phyloP scores from a whole-genome alignment of 1,140 invertebrate species.

The Lepidurus packardi region DNA sequence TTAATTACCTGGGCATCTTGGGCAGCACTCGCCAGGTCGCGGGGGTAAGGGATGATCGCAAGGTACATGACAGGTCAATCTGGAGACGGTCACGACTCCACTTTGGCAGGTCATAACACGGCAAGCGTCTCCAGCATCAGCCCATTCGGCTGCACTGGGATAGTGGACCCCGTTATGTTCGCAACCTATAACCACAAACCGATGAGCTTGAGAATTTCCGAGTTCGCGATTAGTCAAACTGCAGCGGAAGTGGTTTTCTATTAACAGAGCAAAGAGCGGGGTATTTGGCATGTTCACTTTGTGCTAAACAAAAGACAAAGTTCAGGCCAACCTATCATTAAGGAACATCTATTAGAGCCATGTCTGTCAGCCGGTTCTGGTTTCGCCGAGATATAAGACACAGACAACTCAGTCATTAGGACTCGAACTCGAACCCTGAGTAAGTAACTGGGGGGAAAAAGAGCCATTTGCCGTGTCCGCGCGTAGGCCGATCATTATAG shows the following conservation, averaged over 20 bases:
- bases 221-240: conserved; percentile 7
- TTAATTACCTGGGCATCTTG: conserved; percentile 63
- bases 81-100: conserved; percentile 72
- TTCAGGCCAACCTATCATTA: background rate
- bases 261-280: conserved; percentile 8
- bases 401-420: too few species aligned
- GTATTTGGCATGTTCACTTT: conserved; percentile 1
- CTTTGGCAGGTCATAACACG: conserved; percentile 66
- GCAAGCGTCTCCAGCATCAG: conserved; percentile 62
- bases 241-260: conserved; percentile 4
- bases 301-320: background rate
- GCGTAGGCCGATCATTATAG: too few species aligned
- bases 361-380: background rate
- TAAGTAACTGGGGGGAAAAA: too few species aligned
- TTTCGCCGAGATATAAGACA: background rate
- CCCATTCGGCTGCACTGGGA: conserved; percentile 70
- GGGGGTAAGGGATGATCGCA: conserved; percentile 66
- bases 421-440: too few species aligned
- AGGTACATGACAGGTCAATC: conserved; percentile 69
- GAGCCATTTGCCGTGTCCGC: too few species aligned
- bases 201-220: conserved; percentile 36
- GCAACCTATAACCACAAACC: conserved; percentile 56
- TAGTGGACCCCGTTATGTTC: conserved; percentile 62
- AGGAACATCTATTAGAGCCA: background rate
- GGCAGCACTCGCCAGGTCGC: conserved; percentile 69